Evolutionary conservation across 2,888 invertebrate genomes (phyloP).

Genomic region (Morinoia aosen): DNA sequence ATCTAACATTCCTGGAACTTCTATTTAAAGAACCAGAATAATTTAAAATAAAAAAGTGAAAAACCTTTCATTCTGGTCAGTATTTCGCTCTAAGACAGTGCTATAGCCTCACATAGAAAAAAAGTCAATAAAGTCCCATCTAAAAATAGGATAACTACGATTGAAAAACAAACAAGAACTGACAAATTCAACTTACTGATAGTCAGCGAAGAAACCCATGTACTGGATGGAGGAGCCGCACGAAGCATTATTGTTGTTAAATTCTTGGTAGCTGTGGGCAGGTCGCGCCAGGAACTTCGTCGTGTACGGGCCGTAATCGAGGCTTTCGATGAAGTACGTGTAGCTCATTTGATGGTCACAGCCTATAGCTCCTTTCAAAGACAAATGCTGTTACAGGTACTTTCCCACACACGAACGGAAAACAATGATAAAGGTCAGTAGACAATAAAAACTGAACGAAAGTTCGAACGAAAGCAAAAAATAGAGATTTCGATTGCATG

Average conservation of each 20-base stretch:
- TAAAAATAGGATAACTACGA: background rate
- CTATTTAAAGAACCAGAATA: background rate
- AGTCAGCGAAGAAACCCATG: conserved; percentile 62
- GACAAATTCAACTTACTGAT: conserved; percentile 44
- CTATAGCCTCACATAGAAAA: background rate
- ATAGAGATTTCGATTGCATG: too few relatives aligned
- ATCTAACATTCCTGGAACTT: background rate
- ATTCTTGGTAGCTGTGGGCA: conserved; percentile 56
- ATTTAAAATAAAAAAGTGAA: background rate
- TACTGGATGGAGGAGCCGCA: conserved; percentile 62
- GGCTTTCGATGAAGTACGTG: conserved; percentile 60
- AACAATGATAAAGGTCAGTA: background rate
- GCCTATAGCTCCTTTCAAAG: conserved; percentile 57
- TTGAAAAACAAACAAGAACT: background rate
- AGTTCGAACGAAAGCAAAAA: background rate
- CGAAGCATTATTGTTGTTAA: conserved; percentile 49
- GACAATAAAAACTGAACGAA: too few relatives aligned
- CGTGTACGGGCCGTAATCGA: conserved; percentile 54
- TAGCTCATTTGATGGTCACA: conserved; percentile 63
- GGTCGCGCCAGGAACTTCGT: conserved; percentile 59
- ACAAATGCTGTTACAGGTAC: background rate
- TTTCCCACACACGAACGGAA: background rate
- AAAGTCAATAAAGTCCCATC: background rate
- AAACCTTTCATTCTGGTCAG: background rate
- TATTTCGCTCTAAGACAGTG: background rate